Evolutionary conservation across 2,888 invertebrate genomes (phyloP), one percentile per base, ranked within the genome.

Genomic region (Euspilapteryx auroguttella): DNA sequence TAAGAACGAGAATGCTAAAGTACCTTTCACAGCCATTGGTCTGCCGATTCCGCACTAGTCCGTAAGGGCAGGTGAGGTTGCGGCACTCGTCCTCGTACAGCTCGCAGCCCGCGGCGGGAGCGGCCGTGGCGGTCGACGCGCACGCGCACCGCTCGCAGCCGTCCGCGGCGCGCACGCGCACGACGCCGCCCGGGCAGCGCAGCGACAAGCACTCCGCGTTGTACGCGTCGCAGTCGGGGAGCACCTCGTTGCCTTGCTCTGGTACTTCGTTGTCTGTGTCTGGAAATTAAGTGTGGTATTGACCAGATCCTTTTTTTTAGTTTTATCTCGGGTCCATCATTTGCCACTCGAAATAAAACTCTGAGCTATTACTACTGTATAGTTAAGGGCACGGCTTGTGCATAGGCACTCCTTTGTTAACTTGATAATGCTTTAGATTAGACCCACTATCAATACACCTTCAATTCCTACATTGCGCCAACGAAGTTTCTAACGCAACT

Each of bases 141-240:
- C 65, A 68, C 20, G 45, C 17, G 57, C 93, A 94, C 21, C 80
- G 77, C 36, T 81, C 80, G 55, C 93, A 93, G 23, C 83, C 82
- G 23, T 41, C 51, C 2, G 41, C 34, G 1, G 48, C 47, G 32
- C 46, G 43, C 21, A 49, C 87, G 28, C 79, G 73, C 31, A 81
- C 80, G 45, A 91, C 86, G 14, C 82, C 81, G 46, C 86, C 87
- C 3, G 83, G 80, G 57, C 93, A 94, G 8, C 78, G 79, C 10
- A 86, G 49, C 1, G 59, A 55, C 1, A 56, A 56, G 47, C 90
- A 90, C 43, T 86, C 81, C 12, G 79, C 78, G 24, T 65, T 69
- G 40, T 78, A 80, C 21, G 52, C 57, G 28, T 76, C 71, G 45
- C 88, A 87, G 25, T 66, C 66, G 0, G 42, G 42, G 5, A 63